phyloP scores from a whole-genome alignment of 2,888 invertebrate genomes.

The Agonopterix alstromeriana region DNA sequence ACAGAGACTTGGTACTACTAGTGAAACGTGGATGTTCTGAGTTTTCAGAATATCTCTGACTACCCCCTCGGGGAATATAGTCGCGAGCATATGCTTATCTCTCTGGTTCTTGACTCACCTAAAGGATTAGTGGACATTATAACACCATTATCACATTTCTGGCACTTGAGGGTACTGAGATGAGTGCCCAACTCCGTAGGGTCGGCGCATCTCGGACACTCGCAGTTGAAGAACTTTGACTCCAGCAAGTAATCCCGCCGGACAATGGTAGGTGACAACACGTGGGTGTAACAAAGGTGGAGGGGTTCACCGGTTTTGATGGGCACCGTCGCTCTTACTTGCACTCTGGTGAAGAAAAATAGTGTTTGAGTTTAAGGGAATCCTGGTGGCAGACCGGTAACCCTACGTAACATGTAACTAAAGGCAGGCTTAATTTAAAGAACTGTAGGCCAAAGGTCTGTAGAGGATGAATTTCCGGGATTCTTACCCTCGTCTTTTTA shows the following conservation, averaged over 20 bases:
- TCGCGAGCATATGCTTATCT: no score
- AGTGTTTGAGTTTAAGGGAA: no score
- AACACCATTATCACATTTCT: conserved; percentile 84
- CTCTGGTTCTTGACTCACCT: conserved; percentile 66
- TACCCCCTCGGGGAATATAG: no score
- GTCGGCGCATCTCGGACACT: conserved; percentile 85
- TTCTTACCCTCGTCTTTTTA: no score
- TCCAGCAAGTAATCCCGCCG: conserved; percentile 82
- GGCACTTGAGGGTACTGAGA: conserved; percentile 87
- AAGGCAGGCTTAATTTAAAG: no score
- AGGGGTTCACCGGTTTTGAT: conserved; percentile 80
- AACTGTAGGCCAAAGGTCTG: no score
- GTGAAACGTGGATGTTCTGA: no score
- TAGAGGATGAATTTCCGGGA: no score
- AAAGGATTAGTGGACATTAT: conserved; percentile 80
- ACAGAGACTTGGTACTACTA: no score
- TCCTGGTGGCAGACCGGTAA: no score
- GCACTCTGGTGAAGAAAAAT: conserved; percentile 64
- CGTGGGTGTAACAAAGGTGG: conserved; percentile 86
- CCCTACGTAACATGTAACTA: no score
- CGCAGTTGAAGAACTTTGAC: conserved; percentile 88
- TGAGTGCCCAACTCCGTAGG: conserved; percentile 88
- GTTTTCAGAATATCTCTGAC: no score
- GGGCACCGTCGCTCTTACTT: conserved; percentile 81
- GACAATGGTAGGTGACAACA: conserved; percentile 82